Evolutionary conservation across 1,140 invertebrate species (phyloP), one percentile per base, ranked within the genome.

Genomic region (Drosophila sechellia): DNA sequence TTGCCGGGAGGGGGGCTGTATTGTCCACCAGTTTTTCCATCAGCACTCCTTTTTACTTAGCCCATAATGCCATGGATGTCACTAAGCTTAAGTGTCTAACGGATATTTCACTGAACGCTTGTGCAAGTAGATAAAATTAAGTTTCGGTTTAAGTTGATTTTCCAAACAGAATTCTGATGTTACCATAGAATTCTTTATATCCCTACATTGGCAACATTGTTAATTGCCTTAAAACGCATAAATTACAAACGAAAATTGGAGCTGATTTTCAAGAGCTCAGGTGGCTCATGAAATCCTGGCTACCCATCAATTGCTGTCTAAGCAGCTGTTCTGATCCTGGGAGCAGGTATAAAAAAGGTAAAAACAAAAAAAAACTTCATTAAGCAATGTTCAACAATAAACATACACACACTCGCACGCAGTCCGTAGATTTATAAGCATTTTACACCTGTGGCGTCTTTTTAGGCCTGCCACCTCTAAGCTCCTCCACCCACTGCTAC

Each of bases 381-480:
- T 85, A 85, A 85, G 76, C 73, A 65, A 50, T 77, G 81, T 69
- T 64, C 58, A 60, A 77, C 81, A 85, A 80, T 80, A 85, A 85
- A 77, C 81, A 80, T 75, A 52, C 50, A 40, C 31, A 42, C 46
- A 17, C 22, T 25, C 31, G 8, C 5, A n/a, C 37, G 13, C 12
- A 22, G n/a, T 6, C 1, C 13, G 58, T 64, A 86, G 81, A 86
- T 86, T 86, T 86, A 86, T 81, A 79, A 69, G 55, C 70, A 72
- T 72, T 76, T 87, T 81, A 83, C 83, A 87, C 83, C 83, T 87
- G 83, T 76, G 83, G 78, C 79, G 54, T 63, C 57, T 79, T 63
- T 73, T 77, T 60, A 46, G 53, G 60, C 72, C 39, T 34, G 15
- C 22, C n/a, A 10, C 27, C 39, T 31, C 42, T 25, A 11, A n/a